Evolutionary conservation across 2,797 vertebrate genomes (phyloP), one percentile per base, ranked within the genome.

Genomic region (Cephalopachus bancanus): DNA sequence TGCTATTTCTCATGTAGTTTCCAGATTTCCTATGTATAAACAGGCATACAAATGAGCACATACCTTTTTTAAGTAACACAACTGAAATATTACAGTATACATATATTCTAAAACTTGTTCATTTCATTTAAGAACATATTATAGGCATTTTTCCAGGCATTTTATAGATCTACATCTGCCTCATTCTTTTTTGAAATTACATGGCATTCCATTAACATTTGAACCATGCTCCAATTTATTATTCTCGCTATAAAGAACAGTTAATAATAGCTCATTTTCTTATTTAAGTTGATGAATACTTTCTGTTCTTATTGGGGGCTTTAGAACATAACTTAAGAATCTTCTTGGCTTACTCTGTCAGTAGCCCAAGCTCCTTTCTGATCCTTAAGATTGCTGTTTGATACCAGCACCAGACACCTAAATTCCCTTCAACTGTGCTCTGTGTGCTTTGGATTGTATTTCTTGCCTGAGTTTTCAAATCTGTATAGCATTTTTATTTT

Each of bases 301-400:
- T 96, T 65, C 74, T 28, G n/a, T 90, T 94, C 55, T 94, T 79
- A 69, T 67, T 69, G 86, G 83, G 28, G 3, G 37, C 37, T 30
- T 55, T 53, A 83, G 79, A 87, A 87, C 10, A 12, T 76, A 71
- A 33, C 55, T 87, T 76, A 55, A 89, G 53, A n/a, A 65, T 83
- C 24, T 74, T 94, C 37, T 79, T 53, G n/a, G 2, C 71, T 75
- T 81, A 44, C 17, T 89, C 15, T 79, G 9, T 95, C 75, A 76
- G 14, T 78, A 91, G 62, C 59, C n/a, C 65, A n/a, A 85, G 55
- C 55, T 67, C 7, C 17, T 81, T 89, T 6, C 11, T 94, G 37
- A 44, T 95, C 88, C 30, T 79, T 44, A 17, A 71, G 37, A 64
- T 49, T 64, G 44, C 30, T 90, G 11, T 92, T 85, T 90, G 64